Evolutionary conservation across 2,797 vertebrate genomes (phyloP).

Genomic region (Microctenopoma lineatum): DNA sequence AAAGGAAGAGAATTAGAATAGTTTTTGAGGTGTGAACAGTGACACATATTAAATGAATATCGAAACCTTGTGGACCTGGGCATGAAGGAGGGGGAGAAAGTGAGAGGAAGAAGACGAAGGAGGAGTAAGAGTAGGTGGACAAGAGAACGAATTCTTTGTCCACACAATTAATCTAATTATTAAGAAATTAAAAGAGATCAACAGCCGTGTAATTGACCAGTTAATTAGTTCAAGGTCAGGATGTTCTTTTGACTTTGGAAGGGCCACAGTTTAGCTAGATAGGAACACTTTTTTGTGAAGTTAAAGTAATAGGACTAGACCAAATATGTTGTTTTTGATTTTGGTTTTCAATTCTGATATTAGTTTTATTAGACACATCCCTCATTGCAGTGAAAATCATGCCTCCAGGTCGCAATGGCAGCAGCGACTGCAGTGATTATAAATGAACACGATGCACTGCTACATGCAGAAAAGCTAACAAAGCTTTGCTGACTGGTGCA

Average conservation of each 20-base stretch:
- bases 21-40: slow-evolving; percentile 59
- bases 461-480: too few relatives aligned
- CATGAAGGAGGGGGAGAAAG: slow-evolving; percentile 61
- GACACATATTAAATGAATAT: slow-evolving; percentile 69
- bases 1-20: slow-evolving; percentile 58
- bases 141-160: slow-evolving; percentile 71
- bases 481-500: too few relatives aligned
- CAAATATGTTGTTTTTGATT: too few relatives aligned
- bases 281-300: slow-evolving; percentile 16
- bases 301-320: not conserved
- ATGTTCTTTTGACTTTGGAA: slow-evolving; percentile 73
- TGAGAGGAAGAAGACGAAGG: slow-evolving; percentile 53
- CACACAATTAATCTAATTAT: slow-evolving; percentile 81
- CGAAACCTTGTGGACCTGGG: slow-evolving; percentile 48
- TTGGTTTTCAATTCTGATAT: too few relatives aligned
- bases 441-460: too few relatives aligned
- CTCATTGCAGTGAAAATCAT: too few relatives aligned
- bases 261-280: not conserved
- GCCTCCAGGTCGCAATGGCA: too few relatives aligned
- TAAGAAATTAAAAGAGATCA: slow-evolving; percentile 82
- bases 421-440: too few relatives aligned
- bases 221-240: slow-evolving; percentile 83
- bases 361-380: too few relatives aligned
- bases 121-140: slow-evolving; percentile 74
- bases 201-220: slow-evolving; percentile 85